Evolutionary conservation across 2,797 vertebrate species (phyloP), one percentile per base, ranked within the genome.

Genomic region (Bucorvus abyssinicus): DNA sequence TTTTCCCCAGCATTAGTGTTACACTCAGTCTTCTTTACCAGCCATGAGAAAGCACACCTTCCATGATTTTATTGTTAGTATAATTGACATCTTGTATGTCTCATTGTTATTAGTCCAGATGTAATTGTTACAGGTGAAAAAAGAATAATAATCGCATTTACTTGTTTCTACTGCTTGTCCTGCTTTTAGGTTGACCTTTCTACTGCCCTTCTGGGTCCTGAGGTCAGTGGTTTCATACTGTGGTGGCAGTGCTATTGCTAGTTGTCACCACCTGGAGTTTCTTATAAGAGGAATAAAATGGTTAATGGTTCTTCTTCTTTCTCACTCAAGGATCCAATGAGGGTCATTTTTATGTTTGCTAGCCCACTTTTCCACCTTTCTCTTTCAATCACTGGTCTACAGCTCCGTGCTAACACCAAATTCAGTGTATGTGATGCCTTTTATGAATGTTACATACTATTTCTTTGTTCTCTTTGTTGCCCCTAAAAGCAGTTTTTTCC

Each of bases 381-480:
- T 82, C 22, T 55, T 74, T 85, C 64, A 73, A 73, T 95, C 63
- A 27, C 7, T 59, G 23, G 30, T 85, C 74, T 67, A 47, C 60
- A 87, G 61, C 22, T 74, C 56, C 89, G 60, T 8, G 3, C 76
- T 82, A 76, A 63, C 32, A 0, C 75, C 64, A 74, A 49, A 77
- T 87, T 63, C 89, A 82, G 83, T 83, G 23, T 89, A 92, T 22
- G 0, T 50, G n/a, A 49, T 94, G 63, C 75, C 63, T 92, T 79
- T 91, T 93, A 79, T 79, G 68, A 74, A 85, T 92, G 78, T 95
- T 89, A 94, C 74, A 90, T 92, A 40, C 78, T 93, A 56, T 94
- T 93, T 96, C 87, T 95, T 94, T 95, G 78, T 94, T 96, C 57
- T 96, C 85, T 96, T 91, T 96, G 84, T 93, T 95, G 90, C 80